phyloP scores from a whole-genome alignment of 2,113 vertebrate species.

The Synchiropus splendidus region DNA sequence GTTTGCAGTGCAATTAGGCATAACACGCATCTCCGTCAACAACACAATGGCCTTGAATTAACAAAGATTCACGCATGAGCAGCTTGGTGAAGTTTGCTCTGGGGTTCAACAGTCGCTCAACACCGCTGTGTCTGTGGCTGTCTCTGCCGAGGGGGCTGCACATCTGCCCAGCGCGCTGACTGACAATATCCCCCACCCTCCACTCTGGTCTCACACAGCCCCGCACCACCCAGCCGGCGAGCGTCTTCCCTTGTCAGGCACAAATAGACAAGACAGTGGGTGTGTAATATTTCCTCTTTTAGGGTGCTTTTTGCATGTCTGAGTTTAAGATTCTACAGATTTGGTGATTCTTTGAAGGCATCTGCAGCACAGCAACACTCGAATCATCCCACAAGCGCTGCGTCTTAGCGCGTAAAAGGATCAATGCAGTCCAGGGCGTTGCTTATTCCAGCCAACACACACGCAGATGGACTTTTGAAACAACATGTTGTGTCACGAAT shows the following conservation, averaged over 20 bases:
- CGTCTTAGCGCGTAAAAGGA: conserved; percentile 47
- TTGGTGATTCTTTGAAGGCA: conserved; percentile 29
- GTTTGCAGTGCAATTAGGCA: conserved; percentile 7
- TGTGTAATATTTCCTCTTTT: too few relatives aligned
- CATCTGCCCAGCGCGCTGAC: conserved; percentile 43
- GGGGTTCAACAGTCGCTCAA: conserved; percentile 25
- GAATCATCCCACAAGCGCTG: conserved; percentile 34
- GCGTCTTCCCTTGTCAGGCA: too few relatives aligned
- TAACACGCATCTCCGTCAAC: conserved; percentile 17
- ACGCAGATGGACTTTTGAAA: conserved; percentile 17
- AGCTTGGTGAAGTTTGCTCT: conserved; percentile 42
- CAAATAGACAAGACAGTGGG: too few relatives aligned
- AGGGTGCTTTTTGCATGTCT: conserved; percentile 24
- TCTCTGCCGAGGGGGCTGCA: conserved; percentile 28
- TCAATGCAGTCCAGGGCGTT: conserved; percentile 49
- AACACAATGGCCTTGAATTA: conserved; percentile 17
- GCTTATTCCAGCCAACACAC: not conserved
- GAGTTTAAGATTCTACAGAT: conserved; percentile 29
- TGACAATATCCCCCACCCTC: conserved; percentile 15
- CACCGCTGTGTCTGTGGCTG: conserved; percentile 13
- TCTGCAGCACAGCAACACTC: conserved; percentile 37
- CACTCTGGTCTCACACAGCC: not conserved
- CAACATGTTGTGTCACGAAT: not conserved
- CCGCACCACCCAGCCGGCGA: conserved; percentile 26
- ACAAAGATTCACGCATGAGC: conserved; percentile 23